Conservation (phyloP, 2,797 vertebrate species). For the Alosa sapidissima region DNA sequence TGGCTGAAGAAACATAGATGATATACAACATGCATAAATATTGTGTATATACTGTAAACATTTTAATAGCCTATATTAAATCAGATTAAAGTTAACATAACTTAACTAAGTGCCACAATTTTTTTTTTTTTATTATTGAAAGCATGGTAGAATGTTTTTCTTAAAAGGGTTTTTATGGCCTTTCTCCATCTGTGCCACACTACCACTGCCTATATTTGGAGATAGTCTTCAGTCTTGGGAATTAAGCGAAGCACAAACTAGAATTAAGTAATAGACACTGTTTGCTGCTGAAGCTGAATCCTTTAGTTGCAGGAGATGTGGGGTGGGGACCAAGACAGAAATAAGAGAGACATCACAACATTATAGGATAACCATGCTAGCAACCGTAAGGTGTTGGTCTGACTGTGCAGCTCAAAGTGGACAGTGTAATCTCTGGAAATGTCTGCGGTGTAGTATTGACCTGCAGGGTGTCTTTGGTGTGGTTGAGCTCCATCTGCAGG, state of each 20-base stretch:
- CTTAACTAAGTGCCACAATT: not conserved
- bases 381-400: not conserved
- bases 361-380: not conserved
- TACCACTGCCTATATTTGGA: not conserved
- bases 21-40: not conserved
- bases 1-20: not conserved
- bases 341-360: not conserved
- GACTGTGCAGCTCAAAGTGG: not conserved
- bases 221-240: not conserved
- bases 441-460: slow-evolving; percentile 40
- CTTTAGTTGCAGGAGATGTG: not conserved
- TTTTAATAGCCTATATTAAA: not conserved
- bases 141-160: not conserved
- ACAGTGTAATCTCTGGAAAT: not conserved
- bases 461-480: slow-evolving; percentile 62
- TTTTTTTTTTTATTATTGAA: not conserved
- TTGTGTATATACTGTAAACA: not conserved
- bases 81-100: not conserved
- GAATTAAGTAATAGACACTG: not conserved
- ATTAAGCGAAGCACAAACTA: not conserved
- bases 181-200: not conserved
- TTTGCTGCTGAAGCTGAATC: not conserved
- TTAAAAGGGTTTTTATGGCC: not conserved
- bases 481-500: slow-evolving; percentile 65
- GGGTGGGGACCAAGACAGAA: not conserved